Evolutionary conservation across 2,888 invertebrate species (phyloP), one percentile per base, ranked within the genome.

Genomic region (Chesias legatella): DNA sequence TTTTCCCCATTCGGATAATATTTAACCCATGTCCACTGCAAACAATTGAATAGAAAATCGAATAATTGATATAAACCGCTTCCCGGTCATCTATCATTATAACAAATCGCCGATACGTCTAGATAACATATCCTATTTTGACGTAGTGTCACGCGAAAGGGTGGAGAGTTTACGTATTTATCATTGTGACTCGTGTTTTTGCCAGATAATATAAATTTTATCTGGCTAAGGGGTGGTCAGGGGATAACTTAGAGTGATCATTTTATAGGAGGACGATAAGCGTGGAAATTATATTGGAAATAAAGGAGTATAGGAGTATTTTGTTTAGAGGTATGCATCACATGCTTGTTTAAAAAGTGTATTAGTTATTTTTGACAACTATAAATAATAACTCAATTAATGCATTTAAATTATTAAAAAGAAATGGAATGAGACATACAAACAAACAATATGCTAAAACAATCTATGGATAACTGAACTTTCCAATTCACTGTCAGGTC

Each of bases 31-130:
- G 58, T 53, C 51, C 60, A 60, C 42, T 58, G 57, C 54, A 57
- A 60, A 68, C 65, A 69, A 73, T 70, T 55, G 58, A 57, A 67
- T 60, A 63, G 64, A 67, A 67, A 71, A 71, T 71, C 60, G 49
- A 65, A 73, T 74, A 72, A 78, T 79, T 76, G 73, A 72, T 70
- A 68, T 63, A 63, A 68, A 71, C 70, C 69, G 58, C 56, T 58
- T 63, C 47, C 51, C 50, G 53, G 48, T 58, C 67, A 70, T 75
- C 70, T 69, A 75, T 79, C 78, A 76, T 56, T 55, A 53, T 61
- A 68, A 67, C 74, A 68, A 73, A 72, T 70, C 66, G 64, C 64
- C 57, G 61, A 70, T 67, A 58, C 56, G 60, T 64, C 60, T 46
- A 51, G 57, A 70, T 64, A 63, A 61, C 65, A 57, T 61, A 61